Percentiles rank a stretch among this genome's conserved stretches.
Evolutionary conservation across 2,797 vertebrate genomes (phyloP).

Genomic region (Argyrosomus regius): DNA sequence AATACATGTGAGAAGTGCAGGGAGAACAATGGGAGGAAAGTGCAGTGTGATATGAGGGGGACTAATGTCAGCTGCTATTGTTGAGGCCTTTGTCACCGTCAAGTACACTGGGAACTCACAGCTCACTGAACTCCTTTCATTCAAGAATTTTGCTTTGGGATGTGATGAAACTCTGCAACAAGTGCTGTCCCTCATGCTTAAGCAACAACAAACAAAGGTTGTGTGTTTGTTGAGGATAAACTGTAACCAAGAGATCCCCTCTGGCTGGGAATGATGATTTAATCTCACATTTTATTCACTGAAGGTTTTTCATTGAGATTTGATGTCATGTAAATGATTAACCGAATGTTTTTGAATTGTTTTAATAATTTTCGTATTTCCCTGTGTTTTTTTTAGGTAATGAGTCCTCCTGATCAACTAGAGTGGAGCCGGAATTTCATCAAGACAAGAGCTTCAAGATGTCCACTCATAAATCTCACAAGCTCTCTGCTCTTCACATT

Average conservation of each 20-base stretch:
- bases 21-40: constrained; percentile 79
- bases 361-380: constrained; percentile 16
- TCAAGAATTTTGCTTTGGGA: constrained; percentile 43
- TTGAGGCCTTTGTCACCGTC: constrained; percentile 78
- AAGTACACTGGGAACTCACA: constrained; percentile 74
- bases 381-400: constrained; percentile 53
- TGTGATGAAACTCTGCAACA: constrained; percentile 59
- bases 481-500: background rate
- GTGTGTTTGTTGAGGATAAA: constrained; percentile 29
- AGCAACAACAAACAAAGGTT: constrained; percentile 13
- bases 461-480: constrained; percentile 3
- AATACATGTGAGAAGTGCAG: constrained; percentile 88
- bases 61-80: constrained; percentile 81
- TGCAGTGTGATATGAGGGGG: constrained; percentile 80
- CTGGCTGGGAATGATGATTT: background rate
- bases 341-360: background rate
- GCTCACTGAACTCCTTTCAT: constrained; percentile 71
- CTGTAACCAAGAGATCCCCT: constrained; percentile 2
- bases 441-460: constrained; percentile 27
- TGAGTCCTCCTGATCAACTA: constrained; percentile 6
- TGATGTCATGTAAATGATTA: constrained; percentile 1
- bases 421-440: constrained; percentile 9
- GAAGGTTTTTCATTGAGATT: background rate
- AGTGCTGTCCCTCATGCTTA: constrained; percentile 34
- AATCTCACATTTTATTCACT: background rate